A percentile compares a stretch with the other conserved stretches of the same genome.
phyloP scores from a whole-genome alignment of 2,797 vertebrate genomes.

The Tangara arthus region DNA sequence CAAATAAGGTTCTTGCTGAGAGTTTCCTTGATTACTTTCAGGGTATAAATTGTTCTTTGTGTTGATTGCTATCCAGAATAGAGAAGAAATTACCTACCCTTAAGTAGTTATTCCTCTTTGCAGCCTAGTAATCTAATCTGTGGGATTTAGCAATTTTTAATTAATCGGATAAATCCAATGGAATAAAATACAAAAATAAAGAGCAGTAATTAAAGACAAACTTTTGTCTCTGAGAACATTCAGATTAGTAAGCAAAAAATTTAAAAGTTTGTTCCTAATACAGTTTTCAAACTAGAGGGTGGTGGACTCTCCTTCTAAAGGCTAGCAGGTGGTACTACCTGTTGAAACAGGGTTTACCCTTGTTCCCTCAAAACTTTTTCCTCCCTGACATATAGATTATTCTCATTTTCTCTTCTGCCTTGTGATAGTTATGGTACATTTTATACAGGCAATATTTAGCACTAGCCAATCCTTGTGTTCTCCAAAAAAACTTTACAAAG shows the following conservation, averaged over 20 bases:
- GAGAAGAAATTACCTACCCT: neutral
- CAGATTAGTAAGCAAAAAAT: neutral
- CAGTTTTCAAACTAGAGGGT: neutral
- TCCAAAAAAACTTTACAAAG: neutral
- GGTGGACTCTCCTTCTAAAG: neutral
- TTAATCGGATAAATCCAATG: neutral
- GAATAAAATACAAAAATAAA: neutral
- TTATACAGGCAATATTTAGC: neutral
- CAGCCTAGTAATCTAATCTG: neutral
- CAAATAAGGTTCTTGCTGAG: neutral
- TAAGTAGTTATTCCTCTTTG: neutral
- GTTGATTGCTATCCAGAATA: neutral
- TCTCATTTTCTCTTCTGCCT: neutral
- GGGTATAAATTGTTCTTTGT: neutral
- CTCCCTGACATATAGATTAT: neutral
- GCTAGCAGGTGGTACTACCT: neutral
- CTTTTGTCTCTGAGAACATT: neutral
- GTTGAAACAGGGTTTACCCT: neutral
- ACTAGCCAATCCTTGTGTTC: neutral
- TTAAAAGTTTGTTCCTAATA: neutral
- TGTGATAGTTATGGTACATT: neutral
- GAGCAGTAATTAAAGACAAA: neutral
- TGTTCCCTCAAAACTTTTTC: neutral
- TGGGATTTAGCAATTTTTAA: neutral
- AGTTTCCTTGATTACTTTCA: neutral